Evolutionary conservation across 2,113 vertebrate genomes (phyloP).

Genomic region (Opisthocomus hoazin): DNA sequence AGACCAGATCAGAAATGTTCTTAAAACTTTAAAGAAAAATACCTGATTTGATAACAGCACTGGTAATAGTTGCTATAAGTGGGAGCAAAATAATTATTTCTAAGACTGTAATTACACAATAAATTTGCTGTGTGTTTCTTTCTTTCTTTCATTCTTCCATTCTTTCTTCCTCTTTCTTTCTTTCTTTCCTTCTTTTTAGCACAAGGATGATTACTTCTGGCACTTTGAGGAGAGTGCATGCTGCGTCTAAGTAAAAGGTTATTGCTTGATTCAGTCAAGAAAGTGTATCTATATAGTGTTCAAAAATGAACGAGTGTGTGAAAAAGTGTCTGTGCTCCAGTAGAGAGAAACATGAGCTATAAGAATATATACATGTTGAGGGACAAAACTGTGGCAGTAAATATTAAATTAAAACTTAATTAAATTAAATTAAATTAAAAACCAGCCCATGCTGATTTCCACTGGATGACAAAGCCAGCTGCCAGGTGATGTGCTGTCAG

Average conservation of each 20-base stretch:
- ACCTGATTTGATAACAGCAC: background rate
- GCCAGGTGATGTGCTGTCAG: background rate
- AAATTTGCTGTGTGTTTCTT: background rate
- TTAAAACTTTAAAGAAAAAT: background rate
- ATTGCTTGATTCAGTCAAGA: background rate
- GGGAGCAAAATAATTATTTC: background rate
- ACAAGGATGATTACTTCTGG: background rate
- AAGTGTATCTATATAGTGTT: background rate
- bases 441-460: background rate
- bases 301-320: background rate
- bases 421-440: background rate
- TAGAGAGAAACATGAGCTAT: background rate
- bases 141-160: too few species aligned
- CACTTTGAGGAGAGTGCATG: background rate
- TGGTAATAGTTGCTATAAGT: background rate
- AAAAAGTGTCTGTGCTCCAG: background rate
- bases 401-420: background rate
- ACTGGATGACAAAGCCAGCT: background rate
- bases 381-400: background rate
- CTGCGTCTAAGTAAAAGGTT: background rate
- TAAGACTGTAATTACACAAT: background rate
- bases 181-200: background rate
- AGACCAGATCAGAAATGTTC: background rate
- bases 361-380: background rate
- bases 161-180: background rate